Conservation (phyloP, 2,888 invertebrate species). For the Gandaritis pyraliata region DNA sequence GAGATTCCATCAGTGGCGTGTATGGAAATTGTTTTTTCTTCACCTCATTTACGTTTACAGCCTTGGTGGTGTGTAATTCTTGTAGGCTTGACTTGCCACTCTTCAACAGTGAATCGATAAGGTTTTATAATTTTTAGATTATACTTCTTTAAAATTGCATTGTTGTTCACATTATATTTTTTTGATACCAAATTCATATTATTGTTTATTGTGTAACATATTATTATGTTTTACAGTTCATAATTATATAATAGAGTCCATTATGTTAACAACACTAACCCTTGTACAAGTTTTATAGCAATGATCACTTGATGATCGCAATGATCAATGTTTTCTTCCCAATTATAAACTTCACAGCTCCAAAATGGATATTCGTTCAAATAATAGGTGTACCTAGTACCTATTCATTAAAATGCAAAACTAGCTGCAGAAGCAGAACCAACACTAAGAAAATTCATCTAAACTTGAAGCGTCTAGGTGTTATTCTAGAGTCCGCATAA, state of each 20-base stretch:
- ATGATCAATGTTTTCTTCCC: too few relatives aligned
- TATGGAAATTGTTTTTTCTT: slow-evolving; percentile 67
- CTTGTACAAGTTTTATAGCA: too few relatives aligned
- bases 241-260: too few relatives aligned
- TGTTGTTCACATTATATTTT: too few relatives aligned
- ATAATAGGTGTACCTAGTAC: slow-evolving; percentile 24
- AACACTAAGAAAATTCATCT: slow-evolving; percentile 35
- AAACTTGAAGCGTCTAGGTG: slow-evolving; percentile 39
- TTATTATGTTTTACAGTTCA: too few relatives aligned
- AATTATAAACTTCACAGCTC: slow-evolving; percentile 10
- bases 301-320: too few relatives aligned
- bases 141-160: neutral
- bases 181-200: too few relatives aligned
- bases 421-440: slow-evolving; percentile 26
- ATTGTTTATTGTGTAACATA: too few relatives aligned
- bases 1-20: slow-evolving; percentile 74
- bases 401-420: slow-evolving; percentile 35
- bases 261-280: too few relatives aligned
- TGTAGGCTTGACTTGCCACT: slow-evolving; percentile 35
- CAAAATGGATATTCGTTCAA: slow-evolving; percentile 22
- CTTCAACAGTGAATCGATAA: slow-evolving; percentile 9
- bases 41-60: slow-evolving; percentile 59
- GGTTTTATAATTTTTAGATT: slow-evolving; percentile 2
- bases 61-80: slow-evolving; percentile 68
- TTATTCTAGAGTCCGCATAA: slow-evolving; percentile 41